Base-by-base conservation (phyloP, 1,140 invertebrate species). In the Zophobas atratus region DNA sequence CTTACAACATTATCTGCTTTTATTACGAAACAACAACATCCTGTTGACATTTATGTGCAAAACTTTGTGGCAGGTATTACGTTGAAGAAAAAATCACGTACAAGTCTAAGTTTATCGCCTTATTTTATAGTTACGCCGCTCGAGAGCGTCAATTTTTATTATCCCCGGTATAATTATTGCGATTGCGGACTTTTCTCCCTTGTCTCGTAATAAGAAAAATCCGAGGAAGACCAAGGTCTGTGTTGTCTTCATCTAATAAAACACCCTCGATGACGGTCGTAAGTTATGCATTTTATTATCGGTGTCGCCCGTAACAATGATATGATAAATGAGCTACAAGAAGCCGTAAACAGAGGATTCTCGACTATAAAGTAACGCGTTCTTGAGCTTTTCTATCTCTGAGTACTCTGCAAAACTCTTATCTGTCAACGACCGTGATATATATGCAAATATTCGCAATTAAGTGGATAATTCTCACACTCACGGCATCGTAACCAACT, bases 261-360 rank as follows among this genome's bases (percentile, higher is more conserved):
- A 73, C 71, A 73, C 71, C 55, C 71, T 73, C 55, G 71, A 56
- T 73, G 55, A 73, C 55, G 38, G 71, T 73, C 51, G 55, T 73
- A 73, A 73, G 71, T 73, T 73, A 73, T 73, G 49, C 71, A 73
- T 73, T 73, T 73, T 73, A 73, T 73, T 55, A 73, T 73, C 71
- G 55, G 55, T 73, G 71, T 73, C 71, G 71, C 71, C 71, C 71
- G 71, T 73, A 73, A 73, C 71, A 73, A 73, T 73, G 49, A 73
- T 73, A 73, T 73, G 71, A 73, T 73, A 73, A 73, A 73, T 73
- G 71, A 56, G 71, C 8, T 76, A 76, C 74, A 76, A 76, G 74
- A 48, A 76, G 57, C 74, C 60, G 56, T 63, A 76, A 76, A 67
- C 74, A 76, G 49, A 4, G 71, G 71, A 73, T 55, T 73, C 71